phyloP scores from a whole-genome alignment of 2,113 vertebrate genomes.

The Pituophis catenifer region DNA sequence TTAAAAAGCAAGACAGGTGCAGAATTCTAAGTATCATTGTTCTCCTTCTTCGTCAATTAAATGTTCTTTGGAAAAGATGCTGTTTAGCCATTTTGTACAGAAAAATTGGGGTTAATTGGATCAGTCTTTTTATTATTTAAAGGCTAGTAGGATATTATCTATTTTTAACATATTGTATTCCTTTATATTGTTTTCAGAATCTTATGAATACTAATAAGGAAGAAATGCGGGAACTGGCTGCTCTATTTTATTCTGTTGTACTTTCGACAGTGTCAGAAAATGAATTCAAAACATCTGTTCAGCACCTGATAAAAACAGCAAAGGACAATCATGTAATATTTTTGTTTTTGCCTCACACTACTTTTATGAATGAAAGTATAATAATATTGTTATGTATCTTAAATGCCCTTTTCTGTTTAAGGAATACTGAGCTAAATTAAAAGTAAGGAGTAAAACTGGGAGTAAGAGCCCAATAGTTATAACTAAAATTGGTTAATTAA shows the following conservation, averaged over 20 bases:
- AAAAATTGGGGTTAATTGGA: background rate
- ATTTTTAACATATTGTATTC: background rate
- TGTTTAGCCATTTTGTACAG: background rate
- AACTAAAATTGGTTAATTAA: background rate
- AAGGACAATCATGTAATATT: constrained; percentile 88
- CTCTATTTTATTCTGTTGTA: constrained; percentile 91
- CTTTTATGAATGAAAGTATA: background rate
- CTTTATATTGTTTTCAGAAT: constrained; percentile 67
- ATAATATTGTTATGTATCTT: background rate
- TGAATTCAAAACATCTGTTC: constrained; percentile 83
- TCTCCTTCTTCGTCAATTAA: background rate
- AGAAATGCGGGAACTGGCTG: constrained; percentile 94
- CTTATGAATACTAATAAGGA: constrained; percentile 97
- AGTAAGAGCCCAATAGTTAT: background rate
- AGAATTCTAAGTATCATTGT: too few relatives aligned
- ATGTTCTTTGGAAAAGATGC: background rate
- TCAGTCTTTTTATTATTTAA: background rate
- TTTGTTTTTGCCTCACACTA: background rate
- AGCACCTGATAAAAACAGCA: constrained; percentile 89
- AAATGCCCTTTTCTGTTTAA: background rate
- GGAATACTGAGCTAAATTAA: background rate
- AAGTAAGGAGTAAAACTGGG: background rate
- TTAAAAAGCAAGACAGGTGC: background rate
- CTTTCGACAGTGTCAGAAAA: constrained; percentile 88
- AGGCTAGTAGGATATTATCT: background rate